A percentile compares a stretch with the other conserved stretches of the same genome.
Conservation (phyloP, 2,797 vertebrate genomes). For the Urocyon cinereoargenteus region DNA sequence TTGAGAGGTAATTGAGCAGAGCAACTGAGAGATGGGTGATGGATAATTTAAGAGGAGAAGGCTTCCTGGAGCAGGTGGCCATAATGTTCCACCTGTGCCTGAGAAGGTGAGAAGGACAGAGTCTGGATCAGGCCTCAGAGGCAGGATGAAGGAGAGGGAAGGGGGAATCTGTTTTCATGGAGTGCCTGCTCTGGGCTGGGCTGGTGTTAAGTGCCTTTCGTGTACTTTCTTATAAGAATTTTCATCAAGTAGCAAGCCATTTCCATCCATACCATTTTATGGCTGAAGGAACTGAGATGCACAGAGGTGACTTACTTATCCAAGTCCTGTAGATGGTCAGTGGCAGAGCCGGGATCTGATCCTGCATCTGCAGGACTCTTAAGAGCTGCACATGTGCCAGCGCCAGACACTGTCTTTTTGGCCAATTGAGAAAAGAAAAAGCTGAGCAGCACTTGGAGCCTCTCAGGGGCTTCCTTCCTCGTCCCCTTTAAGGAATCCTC, state of each 20-base stretch:
- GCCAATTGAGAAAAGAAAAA: not conserved
- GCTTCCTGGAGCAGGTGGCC: not conserved
- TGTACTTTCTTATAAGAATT: not conserved
- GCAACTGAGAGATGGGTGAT: not conserved
- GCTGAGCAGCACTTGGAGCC: not conserved
- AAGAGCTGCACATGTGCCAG: not conserved
- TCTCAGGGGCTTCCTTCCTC: not conserved
- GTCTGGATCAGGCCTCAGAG: not conserved
- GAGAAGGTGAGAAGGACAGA: not conserved
- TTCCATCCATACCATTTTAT: not conserved
- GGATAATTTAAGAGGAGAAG: not conserved
- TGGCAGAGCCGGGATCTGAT: not conserved
- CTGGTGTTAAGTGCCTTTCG: not conserved
- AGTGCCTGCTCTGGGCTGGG: not conserved
- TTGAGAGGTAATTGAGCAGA: not conserved
- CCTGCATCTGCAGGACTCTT: not conserved
- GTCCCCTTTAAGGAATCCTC: fast-evolving
- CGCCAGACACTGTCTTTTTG: not conserved
- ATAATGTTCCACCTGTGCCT: not conserved
- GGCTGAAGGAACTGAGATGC: not conserved
- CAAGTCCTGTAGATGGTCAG: not conserved
- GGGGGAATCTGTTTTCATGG: not conserved
- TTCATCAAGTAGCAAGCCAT: not conserved
- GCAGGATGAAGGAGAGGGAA: not conserved
- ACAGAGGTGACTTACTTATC: not conserved